Evolutionary conservation across 2,113 vertebrate species (phyloP).

Genomic region (Balaeniceps rex): DNA sequence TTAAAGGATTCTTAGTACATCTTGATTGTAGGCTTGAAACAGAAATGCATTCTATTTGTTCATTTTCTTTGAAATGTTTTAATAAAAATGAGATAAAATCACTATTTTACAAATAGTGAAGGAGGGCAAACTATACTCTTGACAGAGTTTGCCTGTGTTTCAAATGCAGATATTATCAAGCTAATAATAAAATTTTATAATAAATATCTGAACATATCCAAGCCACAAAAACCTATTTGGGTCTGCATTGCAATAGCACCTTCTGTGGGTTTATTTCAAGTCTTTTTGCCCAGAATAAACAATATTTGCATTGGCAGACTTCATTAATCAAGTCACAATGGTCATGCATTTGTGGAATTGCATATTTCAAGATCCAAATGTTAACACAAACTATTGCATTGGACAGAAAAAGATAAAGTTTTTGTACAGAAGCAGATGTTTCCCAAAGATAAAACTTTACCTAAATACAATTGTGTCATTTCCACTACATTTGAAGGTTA

Average conservation of each 20-base stretch:
- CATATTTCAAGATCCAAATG: not conserved
- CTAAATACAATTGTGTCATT: not conserved
- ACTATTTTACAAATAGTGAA: not conserved
- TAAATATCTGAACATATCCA: not conserved
- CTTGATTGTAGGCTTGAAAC: not conserved
- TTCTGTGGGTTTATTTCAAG: not conserved
- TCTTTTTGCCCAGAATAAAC: not conserved
- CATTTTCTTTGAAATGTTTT: not conserved
- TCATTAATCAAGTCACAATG: not conserved
- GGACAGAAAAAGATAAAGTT: not conserved
- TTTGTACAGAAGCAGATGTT: constrained; percentile 11
- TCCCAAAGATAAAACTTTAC: constrained; percentile 20
- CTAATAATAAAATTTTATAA: not conserved
- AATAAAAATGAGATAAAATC: not conserved
- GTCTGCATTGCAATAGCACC: not conserved
- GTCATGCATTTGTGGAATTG: not conserved
- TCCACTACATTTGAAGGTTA: constrained; percentile 14
- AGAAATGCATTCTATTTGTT: not conserved
- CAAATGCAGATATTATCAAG: not conserved
- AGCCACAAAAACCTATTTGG: not conserved
- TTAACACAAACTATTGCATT: not conserved
- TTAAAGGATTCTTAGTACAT: not conserved
- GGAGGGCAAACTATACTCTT: not conserved
- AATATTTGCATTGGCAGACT: not conserved
- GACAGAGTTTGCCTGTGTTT: not conserved